Evolutionary conservation across 2,797 vertebrate genomes (phyloP), one percentile per base, ranked within the genome.

Genomic region (Lepilemur septentrionalis): DNA sequence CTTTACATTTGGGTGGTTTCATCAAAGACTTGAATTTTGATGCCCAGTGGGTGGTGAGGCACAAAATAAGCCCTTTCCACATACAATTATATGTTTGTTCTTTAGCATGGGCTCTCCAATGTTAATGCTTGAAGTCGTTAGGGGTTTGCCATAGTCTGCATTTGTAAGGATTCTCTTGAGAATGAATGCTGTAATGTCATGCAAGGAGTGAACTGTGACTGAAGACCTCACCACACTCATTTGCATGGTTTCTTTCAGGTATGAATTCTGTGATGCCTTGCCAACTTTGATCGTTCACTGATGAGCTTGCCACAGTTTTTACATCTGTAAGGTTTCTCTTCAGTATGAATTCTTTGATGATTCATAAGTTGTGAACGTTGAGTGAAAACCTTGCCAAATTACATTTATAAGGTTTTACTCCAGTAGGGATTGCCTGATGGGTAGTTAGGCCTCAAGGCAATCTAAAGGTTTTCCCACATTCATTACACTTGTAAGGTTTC

Each of bases 401-500:
- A 48, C 52, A 75, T 28, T 75, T 75, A 43, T 48, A 82, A 38
- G 43, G 32, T 22, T 69, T 82, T 32, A 61, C 67, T 59, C 65
- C 65, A 48, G 79, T n/a, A 15, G 72, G 43, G 43, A 43, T 43
- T 46, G 46, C 46, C 46, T 46, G 43, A 43, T 43, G 43, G 5
- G 43, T 43, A 43, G 43, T 43, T 43, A 43, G 69, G 43, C n/a
- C 52, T 7, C 76, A 80, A 57, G 35, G 41, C 11, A 72, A 76
- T 38, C 50, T 79, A 59, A 87, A 93, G 38, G 43, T 43, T 28
- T 73, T 87, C 9, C 76, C 38, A 38, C 63, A 67, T 32, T 93
- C 92, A 41, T 50, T 67, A 41, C 92, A 93, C 52, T 93, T 55
- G 20, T 73, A 70, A 20, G 92, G 65, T 48, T 93, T 93, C 35